phyloP scores from a whole-genome alignment of 2,888 invertebrate genomes.

The Gisinianus flammeolus region DNA sequence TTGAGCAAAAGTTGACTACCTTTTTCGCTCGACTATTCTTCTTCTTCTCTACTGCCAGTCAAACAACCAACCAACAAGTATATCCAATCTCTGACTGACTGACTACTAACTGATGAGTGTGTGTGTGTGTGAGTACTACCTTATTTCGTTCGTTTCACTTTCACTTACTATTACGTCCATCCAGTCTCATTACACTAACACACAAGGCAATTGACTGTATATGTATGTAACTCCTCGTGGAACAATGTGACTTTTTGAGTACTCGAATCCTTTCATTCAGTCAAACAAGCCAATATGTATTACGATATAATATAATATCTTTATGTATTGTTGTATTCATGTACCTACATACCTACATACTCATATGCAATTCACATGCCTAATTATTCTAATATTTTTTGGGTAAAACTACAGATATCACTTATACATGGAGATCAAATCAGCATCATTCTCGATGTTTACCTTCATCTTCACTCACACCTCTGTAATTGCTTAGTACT shows the following conservation, averaged over 20 bases:
- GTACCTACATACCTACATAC: neutral
- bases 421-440: too few species aligned
- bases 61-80: neutral
- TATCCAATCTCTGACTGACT: too few species aligned
- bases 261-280: slow-evolving; percentile 1
- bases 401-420: too few species aligned
- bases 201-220: neutral
- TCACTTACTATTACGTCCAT: slow-evolving; percentile 10
- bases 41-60: neutral
- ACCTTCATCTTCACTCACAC: too few species aligned
- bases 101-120: neutral
- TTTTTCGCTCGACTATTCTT: too few species aligned
- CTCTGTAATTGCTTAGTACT: too few species aligned
- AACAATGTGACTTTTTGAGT: neutral
- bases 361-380: too few species aligned
- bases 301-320: too few species aligned
- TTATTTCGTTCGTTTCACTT: slow-evolving; percentile 3
- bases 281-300: neutral
- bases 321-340: neutral
- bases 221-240: neutral
- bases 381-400: too few species aligned
- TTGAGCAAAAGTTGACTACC: too few species aligned
- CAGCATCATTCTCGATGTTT: too few species aligned
- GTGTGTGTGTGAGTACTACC: neutral
- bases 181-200: neutral